Base-by-base conservation (phyloP, 2,888 invertebrate species). In the Barypeithes pellucidus region DNA sequence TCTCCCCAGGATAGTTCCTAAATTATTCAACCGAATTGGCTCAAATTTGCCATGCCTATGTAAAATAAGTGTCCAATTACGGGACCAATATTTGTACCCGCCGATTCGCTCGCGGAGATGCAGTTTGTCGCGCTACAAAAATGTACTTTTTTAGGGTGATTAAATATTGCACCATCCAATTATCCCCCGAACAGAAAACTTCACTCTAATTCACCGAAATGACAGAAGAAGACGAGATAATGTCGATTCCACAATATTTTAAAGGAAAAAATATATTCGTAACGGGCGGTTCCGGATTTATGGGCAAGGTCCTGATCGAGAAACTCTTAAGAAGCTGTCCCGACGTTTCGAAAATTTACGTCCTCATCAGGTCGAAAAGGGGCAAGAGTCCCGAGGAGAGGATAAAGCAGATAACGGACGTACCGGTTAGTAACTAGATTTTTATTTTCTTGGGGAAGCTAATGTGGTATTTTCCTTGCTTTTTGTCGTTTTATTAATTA, bases 241-340 rank as follows among this genome's bases (percentile, higher is more conserved):
- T 69, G 9, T 43, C 76, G 1, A 78, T 94, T 45, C 86, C 90
- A 0, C 89, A 91, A 39, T 94, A 90, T 83, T 95, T 90, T 81
- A 87, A 88, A 29, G 92, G 91, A 24, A 91, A 91, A 77, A 91
- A 90, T 33, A 87, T 96, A 20, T 92, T 97, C 65, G 89, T 97
- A 9, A 96, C 96, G 0, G 96, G 97, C 0, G 95, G 91, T 0
- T 93, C 95, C n/a, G 97, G 97, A 0, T 97, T 97, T 82, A 89
- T 97, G 85, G 97, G 97, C 0, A 97, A 97, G 87, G 93, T 94
- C 0, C 85, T 97, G 22, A 88, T 97, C 3, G 97, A 97, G 86
- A 98, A 98, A 85, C 85, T 98, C 1, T 84, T 97, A n/a, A 90
- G 96, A 78, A 94, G 94, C 4, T 95, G 96, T 82, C 89, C 94